phyloP scores from a whole-genome alignment of 2,797 vertebrate species.

The Sebastes oblongus region DNA sequence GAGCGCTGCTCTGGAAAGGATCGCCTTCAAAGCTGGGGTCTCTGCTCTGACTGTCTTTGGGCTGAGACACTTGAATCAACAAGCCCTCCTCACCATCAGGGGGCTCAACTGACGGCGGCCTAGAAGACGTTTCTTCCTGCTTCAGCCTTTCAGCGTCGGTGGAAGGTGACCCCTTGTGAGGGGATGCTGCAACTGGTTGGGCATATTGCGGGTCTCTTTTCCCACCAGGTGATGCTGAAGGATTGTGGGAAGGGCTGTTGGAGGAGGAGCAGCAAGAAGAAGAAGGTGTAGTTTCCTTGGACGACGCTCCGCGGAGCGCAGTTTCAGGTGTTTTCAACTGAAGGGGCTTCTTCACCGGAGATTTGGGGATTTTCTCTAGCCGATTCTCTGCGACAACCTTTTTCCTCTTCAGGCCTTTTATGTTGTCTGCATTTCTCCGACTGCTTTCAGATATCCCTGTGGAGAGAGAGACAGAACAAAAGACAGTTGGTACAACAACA shows the following conservation, averaged over 20 bases:
- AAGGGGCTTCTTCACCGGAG: conserved; percentile 91
- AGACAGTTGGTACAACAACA: neutral
- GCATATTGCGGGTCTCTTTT: conserved; percentile 82
- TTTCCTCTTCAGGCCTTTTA: conserved; percentile 97
- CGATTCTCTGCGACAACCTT: conserved; percentile 96
- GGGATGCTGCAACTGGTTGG: conserved; percentile 50
- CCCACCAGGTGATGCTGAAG: conserved; percentile 62
- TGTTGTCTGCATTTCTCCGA: conserved; percentile 85
- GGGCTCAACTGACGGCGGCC: conserved; percentile 72
- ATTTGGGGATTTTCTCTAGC: conserved; percentile 96
- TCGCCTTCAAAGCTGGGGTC: conserved; percentile 79
- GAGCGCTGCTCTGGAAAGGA: conserved; percentile 84
- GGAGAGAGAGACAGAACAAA: conserved; percentile 38
- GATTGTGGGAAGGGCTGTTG: conserved; percentile 67
- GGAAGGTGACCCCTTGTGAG: conserved; percentile 54
- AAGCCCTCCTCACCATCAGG: conserved; percentile 65
- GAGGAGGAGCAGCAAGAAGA: conserved; percentile 69
- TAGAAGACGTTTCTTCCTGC: conserved; percentile 65
- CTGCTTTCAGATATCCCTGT: conserved; percentile 86
- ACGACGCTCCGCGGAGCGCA: conserved; percentile 62
- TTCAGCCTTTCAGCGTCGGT: conserved; percentile 66
- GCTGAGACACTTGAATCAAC: conserved; percentile 62
- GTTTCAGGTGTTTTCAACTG: conserved; percentile 82
- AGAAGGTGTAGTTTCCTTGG: conserved; percentile 63
- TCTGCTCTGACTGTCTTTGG: conserved; percentile 76